Conservation (phyloP, 2,888 invertebrate genomes). For the Cephus pygmeus region DNA sequence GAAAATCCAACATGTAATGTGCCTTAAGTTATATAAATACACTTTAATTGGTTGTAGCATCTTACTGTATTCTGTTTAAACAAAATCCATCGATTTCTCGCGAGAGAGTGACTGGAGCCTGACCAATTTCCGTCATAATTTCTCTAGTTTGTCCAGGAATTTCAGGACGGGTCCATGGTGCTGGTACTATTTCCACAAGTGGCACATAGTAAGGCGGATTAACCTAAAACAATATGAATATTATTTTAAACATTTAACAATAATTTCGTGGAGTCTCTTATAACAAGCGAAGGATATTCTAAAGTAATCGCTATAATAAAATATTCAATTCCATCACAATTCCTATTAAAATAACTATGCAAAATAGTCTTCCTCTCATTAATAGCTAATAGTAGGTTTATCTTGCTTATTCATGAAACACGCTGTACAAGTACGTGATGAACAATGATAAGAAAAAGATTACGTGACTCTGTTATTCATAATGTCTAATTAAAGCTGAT, state of each 20-base stretch:
- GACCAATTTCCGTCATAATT: conserved; percentile 89
- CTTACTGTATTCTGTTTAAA: conserved; percentile 91
- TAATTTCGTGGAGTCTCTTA: background rate
- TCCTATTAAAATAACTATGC: too few relatives aligned
- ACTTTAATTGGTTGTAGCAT: conserved; percentile 25
- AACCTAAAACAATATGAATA: conserved; percentile 67
- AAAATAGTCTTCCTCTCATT: background rate
- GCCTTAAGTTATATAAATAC: background rate
- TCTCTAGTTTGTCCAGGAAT: conserved; percentile 79
- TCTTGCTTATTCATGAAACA: background rate
- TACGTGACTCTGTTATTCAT: background rate
- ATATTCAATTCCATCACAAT: too few relatives aligned
- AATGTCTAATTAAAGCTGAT: background rate
- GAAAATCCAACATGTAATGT: background rate
- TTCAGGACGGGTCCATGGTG: conserved; percentile 89
- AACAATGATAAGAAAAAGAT: background rate
- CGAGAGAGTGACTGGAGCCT: conserved; percentile 87
- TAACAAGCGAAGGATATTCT: too few relatives aligned
- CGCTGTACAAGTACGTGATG: background rate
- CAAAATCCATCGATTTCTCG: conserved; percentile 94
- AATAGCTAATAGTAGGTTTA: background rate
- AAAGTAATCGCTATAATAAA: too few relatives aligned
- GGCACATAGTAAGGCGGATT: conserved; percentile 98
- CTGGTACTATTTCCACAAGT: conserved; percentile 92
- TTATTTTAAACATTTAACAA: background rate